Conservation (phyloP, 2,113 vertebrate species). For the Rousettus leschenaultii region DNA sequence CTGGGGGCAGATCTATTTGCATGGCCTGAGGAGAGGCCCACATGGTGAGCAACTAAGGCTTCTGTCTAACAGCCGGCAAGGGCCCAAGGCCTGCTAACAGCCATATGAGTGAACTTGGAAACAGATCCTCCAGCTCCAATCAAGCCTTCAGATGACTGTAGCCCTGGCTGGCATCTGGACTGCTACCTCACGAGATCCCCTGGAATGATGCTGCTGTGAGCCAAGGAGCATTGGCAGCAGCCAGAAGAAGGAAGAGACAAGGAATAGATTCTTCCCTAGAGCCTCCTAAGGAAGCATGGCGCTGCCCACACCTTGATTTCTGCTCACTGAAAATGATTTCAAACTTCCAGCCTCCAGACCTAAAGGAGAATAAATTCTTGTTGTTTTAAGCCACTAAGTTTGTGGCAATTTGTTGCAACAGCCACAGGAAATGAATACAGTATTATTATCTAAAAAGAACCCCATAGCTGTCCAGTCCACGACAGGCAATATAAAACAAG, state of each 20-base stretch:
- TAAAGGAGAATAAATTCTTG: neutral
- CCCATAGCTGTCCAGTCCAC: neutral
- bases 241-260: neutral
- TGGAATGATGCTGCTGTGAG: neutral
- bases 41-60: neutral
- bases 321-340: neutral
- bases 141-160: neutral
- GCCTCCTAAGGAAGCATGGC: neutral
- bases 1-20: neutral
- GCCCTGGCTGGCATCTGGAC: neutral
- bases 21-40: neutral
- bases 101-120: neutral
- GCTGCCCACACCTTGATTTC: neutral
- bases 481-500: constrained; percentile 14
- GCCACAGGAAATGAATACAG: neutral
- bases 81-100: neutral
- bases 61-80: neutral
- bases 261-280: neutral
- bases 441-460: constrained; percentile 4
- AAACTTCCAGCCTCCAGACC: neutral
- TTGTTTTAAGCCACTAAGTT: neutral
- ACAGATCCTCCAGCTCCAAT: neutral
- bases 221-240: neutral
- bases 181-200: neutral
- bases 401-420: neutral